Percentiles rank a stretch among this genome's conserved stretches.
Conservation (phyloP, 2,888 invertebrate species). For the Drosophila falleni region DNA sequence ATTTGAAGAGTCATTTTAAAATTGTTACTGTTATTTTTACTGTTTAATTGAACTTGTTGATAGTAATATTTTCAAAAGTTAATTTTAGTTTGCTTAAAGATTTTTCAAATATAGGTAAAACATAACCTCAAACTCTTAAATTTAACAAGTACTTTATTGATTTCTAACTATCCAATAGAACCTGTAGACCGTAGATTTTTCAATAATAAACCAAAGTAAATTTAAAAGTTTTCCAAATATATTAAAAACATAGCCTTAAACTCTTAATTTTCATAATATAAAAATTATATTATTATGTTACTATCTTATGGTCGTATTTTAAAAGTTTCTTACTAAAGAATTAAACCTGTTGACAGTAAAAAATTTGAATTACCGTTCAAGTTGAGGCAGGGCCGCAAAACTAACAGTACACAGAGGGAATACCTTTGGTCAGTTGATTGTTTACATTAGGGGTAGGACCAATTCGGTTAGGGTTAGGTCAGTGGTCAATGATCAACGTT, state of each 20-base stretch:
- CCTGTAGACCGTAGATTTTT: no score
- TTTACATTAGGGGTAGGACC: constrained; percentile 36
- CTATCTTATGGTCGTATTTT: no score
- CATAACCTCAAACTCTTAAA: neutral
- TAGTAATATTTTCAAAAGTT: no score
- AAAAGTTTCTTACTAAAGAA: neutral
- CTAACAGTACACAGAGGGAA: constrained; percentile 16
- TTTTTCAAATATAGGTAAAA: neutral
- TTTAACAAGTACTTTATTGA: neutral
- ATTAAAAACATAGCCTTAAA: no score
- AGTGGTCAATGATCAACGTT: constrained; percentile 22
- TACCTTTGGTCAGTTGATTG: constrained; percentile 8
- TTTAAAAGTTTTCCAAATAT: no score
- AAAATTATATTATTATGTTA: no score
- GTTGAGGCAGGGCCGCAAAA: constrained; percentile 23
- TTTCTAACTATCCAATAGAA: neutral
- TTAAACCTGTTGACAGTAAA: constrained; percentile 23
- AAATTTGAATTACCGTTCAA: constrained; percentile 11
- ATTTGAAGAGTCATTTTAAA: no score
- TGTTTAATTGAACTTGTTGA: no score
- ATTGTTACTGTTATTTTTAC: no score
- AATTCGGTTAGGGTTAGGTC: constrained; percentile 44
- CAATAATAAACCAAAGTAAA: no score
- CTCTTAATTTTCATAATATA: no score
- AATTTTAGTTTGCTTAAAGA: neutral